Base-by-base conservation (phyloP, 92 coral and sea anemone species). In the Phymanthus crucifer region DNA sequence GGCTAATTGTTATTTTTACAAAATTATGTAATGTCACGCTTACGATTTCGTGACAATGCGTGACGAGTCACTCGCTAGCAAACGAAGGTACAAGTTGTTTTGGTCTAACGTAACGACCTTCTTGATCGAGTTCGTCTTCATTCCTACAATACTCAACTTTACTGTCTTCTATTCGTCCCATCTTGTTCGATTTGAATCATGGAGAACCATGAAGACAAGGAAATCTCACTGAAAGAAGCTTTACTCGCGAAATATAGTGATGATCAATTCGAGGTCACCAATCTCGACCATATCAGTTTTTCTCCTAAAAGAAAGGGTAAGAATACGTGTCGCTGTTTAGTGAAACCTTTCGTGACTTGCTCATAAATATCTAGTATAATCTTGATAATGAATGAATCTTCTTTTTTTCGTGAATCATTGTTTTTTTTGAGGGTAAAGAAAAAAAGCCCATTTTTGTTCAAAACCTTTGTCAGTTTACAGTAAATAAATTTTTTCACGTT, bases 161-260 rank as follows among this genome's bases (percentile, higher is more conserved):
- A 61, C 65, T 64, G 66, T 64, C 5, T 40, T 32, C 11, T 74
- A 10, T 77, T 35, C 46, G 50, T 7, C 34, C n/a, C 47, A 16
- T 37, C 6, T 77, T 61, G 38, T 40, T 64, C 65, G 81, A 64
- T 64, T 64, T 77, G 48, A 64, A 23, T 50, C 36, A 82, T 86
- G 88, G 86, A 67, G 33, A 85, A 82, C 13, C 61, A n/a, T 11
- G 74, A 66, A 38, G 73, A 65, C 34, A 72, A 69, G 68, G 81
- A 78, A 32, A 67, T 86, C 34, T 87, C 94, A 11, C 71, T 92
- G 5, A 91, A 90, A 66, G 90, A 92, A 64, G 97, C 97, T 21
- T 52, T 89, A 71, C 46, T 87, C 35, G 84, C 86, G 57, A 92
- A 92, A 85, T 92, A 90, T 83, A 83, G 85, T 46, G 97, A 91